These are phyloP conservation scores for Thymelicus acteon DNA, from an alignment of 2,888 invertebrate species.

Conservation along the genomic window DNA sequence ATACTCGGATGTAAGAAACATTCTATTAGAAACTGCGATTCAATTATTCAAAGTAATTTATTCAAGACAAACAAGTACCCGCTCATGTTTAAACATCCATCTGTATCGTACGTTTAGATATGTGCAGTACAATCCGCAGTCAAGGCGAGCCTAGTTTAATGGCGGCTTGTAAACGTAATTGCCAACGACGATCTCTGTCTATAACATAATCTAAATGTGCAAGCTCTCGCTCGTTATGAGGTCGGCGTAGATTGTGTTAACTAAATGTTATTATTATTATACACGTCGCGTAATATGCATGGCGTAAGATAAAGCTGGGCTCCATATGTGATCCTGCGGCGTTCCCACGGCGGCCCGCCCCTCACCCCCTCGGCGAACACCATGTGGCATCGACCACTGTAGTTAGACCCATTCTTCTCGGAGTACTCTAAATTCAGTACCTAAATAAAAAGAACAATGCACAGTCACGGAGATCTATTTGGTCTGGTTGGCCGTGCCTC, in stretches of 20 bases:
- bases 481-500: slow-evolving; percentile 68
- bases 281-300: slow-evolving; percentile 68
- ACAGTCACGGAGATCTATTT: slow-evolving; percentile 51
- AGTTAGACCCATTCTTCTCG: slow-evolving; percentile 55
- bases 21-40: slow-evolving; percentile 37
- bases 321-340: slow-evolving; percentile 74
- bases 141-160: slow-evolving; percentile 47
- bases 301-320: slow-evolving; percentile 77
- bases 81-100: slow-evolving; percentile 30
- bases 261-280: slow-evolving; percentile 76
- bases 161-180: slow-evolving; percentile 48
- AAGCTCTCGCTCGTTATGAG: slow-evolving; percentile 59
- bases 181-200: slow-evolving; percentile 47
- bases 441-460: slow-evolving; percentile 24
- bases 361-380: slow-evolving; percentile 56
- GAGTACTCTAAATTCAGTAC: slow-evolving; percentile 35
- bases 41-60: slow-evolving; percentile 41
- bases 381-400: slow-evolving; percentile 72
- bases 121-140: slow-evolving; percentile 20
- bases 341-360: slow-evolving; percentile 72
- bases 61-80: slow-evolving; percentile 40
- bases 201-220: slow-evolving; percentile 65
- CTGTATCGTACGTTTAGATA: slow-evolving; percentile 9
- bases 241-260: slow-evolving; percentile 67
- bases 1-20: background rate